Conservation (phyloP, 2,888 invertebrate species). For the Nomada fabriciana region DNA sequence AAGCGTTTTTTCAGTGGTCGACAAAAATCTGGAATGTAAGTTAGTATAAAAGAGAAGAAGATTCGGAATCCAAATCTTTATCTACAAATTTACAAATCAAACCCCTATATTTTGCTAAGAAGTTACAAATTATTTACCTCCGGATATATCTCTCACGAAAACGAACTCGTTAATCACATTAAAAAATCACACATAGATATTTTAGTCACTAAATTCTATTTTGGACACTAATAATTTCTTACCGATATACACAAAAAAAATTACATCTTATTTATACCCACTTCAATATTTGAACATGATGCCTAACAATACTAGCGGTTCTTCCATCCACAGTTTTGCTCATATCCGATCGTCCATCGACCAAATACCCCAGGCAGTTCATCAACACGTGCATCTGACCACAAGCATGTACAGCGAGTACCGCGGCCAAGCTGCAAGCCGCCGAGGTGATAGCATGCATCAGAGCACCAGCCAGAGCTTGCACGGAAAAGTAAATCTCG, state of each 20-base stretch:
- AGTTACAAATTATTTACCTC: no score
- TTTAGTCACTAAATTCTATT: no score
- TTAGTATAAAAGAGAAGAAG: no score
- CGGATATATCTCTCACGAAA: no score
- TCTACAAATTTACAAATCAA: no score
- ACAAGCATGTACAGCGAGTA: constrained; percentile 71
- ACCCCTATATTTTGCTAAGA: no score
- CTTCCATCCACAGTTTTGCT: constrained; percentile 44
- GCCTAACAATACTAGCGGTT: constrained; percentile 58
- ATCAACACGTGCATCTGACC: constrained; percentile 71
- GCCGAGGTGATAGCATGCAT: constrained; percentile 61
- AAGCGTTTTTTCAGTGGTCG: constrained; percentile 50
- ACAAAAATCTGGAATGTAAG: constrained; percentile 45
- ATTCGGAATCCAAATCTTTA: no score
- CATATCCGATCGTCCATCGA: constrained; percentile 51
- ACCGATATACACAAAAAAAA: background rate
- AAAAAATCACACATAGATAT: no score
- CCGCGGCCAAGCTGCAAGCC: constrained; percentile 64
- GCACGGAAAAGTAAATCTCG: constrained; percentile 66
- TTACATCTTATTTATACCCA: constrained; percentile 5
- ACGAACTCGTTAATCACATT: no score
- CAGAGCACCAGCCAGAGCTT: constrained; percentile 56
- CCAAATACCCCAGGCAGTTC: constrained; percentile 59
- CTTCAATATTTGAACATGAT: constrained; percentile 65
- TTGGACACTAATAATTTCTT: no score